Percentiles rank a stretch among this genome's conserved stretches.
Evolutionary conservation across 2,888 invertebrate genomes (phyloP).

Genomic region (Dysmachus trigonus): DNA sequence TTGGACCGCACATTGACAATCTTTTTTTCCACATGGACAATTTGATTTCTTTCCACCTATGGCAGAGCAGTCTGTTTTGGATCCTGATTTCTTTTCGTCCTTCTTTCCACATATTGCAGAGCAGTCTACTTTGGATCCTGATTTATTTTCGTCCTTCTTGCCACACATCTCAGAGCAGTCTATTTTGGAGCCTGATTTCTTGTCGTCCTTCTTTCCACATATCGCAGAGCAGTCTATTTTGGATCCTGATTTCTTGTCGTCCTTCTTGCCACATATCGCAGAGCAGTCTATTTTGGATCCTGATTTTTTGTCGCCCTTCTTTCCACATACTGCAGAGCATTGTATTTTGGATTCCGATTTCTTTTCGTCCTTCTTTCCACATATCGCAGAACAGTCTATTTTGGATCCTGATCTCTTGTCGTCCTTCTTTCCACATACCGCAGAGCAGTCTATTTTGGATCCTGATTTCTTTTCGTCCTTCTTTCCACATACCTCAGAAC

Average conservation of each 20-base stretch:
- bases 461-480: not conserved
- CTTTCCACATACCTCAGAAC: not conserved
- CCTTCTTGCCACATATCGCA: not conserved
- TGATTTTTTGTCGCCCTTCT: not conserved
- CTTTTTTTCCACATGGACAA: not conserved
- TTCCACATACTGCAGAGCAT: not conserved
- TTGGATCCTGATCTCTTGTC: too few relatives aligned
- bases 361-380: not conserved
- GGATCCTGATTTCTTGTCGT: not conserved
- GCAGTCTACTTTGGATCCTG: too few relatives aligned
- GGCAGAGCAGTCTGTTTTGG: not conserved
- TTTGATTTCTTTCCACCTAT: not conserved
- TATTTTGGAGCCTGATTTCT: too few relatives aligned
- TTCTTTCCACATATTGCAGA: too few relatives aligned
- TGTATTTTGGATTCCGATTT: too few relatives aligned
- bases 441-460: not conserved
- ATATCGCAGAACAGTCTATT: too few relatives aligned
- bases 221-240: not conserved
- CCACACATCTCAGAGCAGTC: not conserved
- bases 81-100: too few relatives aligned
- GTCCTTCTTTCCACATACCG: not conserved
- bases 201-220: not conserved
- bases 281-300: not conserved
- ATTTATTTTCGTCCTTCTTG: too few relatives aligned
- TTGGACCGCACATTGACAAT: not conserved